Evolutionary conservation across 2,113 vertebrate genomes (phyloP), one percentile per base, ranked within the genome.

Genomic region (Hydrolagus affinis): DNA sequence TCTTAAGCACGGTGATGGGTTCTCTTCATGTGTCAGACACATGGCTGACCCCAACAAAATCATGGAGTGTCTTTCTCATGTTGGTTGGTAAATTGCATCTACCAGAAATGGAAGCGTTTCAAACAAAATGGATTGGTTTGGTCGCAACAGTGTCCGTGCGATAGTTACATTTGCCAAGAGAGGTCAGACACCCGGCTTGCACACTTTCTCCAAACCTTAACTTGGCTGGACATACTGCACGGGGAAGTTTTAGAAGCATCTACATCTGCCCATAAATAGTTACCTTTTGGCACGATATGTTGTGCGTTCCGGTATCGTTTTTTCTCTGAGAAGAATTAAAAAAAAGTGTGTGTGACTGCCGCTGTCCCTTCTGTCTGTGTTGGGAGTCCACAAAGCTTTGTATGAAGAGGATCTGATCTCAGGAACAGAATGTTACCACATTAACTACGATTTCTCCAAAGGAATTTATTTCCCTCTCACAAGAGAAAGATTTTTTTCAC

Each of bases 231-330:
- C 66, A 68, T 83, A 60, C 78, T 68, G 66, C 15, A 59, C 15
- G 23, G 78, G 78, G 78, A 83, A 64, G 60, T 83, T 83, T 25
- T 62, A 83, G 59, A 83, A 23, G 66, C 60, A 83, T 83, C 66
- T 83, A 83, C 78, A 83, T 23, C 62, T 66, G 78, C 59, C 78
- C 66, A 64, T 17, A 83, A 83, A 28, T 66, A 83, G 62, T 83
- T 83, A 32, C 32, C 6, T 83, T 66, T 17, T 83, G 78, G 62
- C 78, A 83, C 17, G 23, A 80, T 83, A 60, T 66, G 62, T 64
- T 83, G 7, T 28, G 66, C 62, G 62, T 83, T 83, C 78, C 60
- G 30, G 77, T 59, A 62, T 66, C 57, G 19, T 25, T 83, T 66
- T 66, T 62, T 28, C 23, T 25, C 77, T 83, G 59, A 66, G 78